phyloP scores from a whole-genome alignment of 37 sponge, comb jelly and placozoan genomes.

The Geodia barretti region DNA sequence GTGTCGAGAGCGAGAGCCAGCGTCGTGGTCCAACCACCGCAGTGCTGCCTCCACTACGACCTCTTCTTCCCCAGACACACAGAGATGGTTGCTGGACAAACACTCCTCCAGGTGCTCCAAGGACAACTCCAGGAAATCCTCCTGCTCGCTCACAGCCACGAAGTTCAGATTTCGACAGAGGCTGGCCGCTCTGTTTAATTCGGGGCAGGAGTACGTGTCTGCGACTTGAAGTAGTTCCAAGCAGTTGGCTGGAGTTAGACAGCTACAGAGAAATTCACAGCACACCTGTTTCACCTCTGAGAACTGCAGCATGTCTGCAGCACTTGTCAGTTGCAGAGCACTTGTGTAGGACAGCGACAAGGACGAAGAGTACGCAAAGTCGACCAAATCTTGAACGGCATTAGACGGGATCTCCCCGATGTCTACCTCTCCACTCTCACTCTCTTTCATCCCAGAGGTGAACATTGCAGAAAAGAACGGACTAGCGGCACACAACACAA shows the following conservation, averaged over 20 bases:
- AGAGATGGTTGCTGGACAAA: neutral
- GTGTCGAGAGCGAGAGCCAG: neutral
- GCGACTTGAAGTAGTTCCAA: neutral
- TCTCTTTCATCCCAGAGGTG: neutral
- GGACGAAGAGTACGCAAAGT: neutral
- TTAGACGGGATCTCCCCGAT: neutral
- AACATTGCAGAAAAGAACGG: neutral
- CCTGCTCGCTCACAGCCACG: neutral
- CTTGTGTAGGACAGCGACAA: neutral
- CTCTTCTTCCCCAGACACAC: neutral
- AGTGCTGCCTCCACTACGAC: neutral
- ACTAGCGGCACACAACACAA: neutral
- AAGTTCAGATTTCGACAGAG: neutral
- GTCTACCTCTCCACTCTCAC: neutral
- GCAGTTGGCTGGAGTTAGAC: neutral
- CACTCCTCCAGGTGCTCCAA: neutral
- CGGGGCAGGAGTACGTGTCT: neutral
- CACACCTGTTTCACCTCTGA: neutral
- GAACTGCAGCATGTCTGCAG: neutral
- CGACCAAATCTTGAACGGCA: neutral
- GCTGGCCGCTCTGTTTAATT: neutral
- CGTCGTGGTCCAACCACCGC: neutral
- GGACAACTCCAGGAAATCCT: neutral
- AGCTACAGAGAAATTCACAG: neutral
- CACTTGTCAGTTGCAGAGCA: neutral